Percentiles rank a stretch among this genome's conserved stretches.
Conservation (phyloP, 1,140 invertebrate genomes). For the Brachionus manjavacas region DNA sequence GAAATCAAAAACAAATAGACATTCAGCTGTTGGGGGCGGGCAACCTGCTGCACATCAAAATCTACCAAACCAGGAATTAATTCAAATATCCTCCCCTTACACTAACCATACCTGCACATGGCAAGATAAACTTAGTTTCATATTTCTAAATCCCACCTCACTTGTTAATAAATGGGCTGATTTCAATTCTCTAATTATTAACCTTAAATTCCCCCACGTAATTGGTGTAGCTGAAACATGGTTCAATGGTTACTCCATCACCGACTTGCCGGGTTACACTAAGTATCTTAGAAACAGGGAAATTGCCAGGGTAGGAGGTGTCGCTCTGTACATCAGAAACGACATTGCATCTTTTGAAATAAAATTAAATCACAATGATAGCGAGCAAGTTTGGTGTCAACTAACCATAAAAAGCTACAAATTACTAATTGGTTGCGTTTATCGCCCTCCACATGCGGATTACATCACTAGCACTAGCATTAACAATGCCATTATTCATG, state of each 20-base stretch:
- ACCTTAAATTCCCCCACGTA: not conserved
- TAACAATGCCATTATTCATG: not conserved
- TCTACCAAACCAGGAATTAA: not conserved
- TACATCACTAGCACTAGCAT: not conserved
- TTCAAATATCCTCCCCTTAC: not conserved
- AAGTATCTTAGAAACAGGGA: not conserved
- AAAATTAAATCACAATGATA: not conserved
- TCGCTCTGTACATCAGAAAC: not conserved
- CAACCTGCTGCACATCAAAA: not conserved
- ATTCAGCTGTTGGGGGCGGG: not conserved
- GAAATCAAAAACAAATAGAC: not conserved
- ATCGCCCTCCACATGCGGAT: not conserved
- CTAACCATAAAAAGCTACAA: not conserved
- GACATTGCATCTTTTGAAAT: not conserved
- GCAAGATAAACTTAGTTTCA: not conserved
- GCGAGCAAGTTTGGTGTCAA: not conserved
- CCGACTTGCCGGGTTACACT: not conserved
- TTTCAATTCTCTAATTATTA: not conserved
- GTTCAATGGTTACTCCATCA: not conserved
- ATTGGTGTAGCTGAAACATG: not conserved
- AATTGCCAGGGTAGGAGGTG: not conserved
- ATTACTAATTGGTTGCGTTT: not conserved
- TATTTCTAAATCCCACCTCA: not conserved
- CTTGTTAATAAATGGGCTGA: not conserved
- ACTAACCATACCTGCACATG: not conserved